A percentile compares a stretch with the other conserved stretches of the same genome.
phyloP scores from a whole-genome alignment of 1,140 invertebrate genomes.

The Drosophila nigromelanica region DNA sequence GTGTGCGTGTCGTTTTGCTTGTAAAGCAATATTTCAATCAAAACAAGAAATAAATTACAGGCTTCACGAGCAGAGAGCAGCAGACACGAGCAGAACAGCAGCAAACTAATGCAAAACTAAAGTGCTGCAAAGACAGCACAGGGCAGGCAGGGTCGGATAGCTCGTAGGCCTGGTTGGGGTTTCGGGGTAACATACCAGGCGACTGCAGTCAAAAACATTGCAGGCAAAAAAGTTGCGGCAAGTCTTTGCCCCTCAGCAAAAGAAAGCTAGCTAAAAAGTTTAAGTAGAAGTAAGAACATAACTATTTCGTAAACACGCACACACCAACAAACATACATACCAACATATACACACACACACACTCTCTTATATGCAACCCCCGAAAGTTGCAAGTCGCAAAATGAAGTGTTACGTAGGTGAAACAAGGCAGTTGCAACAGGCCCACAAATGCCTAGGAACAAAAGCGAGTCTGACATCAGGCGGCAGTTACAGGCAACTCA shows the following conservation, averaged over 20 bases:
- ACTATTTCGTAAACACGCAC: conserved; percentile 76
- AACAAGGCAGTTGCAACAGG: conserved; percentile 37
- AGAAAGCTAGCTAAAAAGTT: conserved; percentile 73
- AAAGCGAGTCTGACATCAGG: conserved; percentile 63
- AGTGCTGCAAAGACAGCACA: conserved; percentile 25
- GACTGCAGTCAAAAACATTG: conserved; percentile 78
- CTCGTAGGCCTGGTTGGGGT: conserved; percentile 3
- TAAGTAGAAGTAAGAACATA: conserved; percentile 79
- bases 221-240: conserved; percentile 75
- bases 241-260: conserved; percentile 51
- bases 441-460: conserved; percentile 40
- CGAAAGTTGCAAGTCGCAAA: conserved; percentile 67
- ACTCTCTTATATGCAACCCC: conserved; percentile 42
- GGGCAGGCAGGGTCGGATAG: not conserved
- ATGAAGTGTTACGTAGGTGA: conserved; percentile 72
- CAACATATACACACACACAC: conserved; percentile 21
- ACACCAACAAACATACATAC: conserved; percentile 31
- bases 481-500: conserved; percentile 63
- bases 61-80: conserved; percentile 71
- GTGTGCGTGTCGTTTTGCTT: conserved; percentile 76
- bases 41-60: conserved; percentile 83
- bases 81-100: conserved; percentile 29
- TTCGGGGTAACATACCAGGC: conserved; percentile 4
- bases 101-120: conserved; percentile 19
- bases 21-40: conserved; percentile 83